Evolutionary conservation across 2,888 invertebrate genomes (phyloP).

Genomic region (Aethes cnicana): DNA sequence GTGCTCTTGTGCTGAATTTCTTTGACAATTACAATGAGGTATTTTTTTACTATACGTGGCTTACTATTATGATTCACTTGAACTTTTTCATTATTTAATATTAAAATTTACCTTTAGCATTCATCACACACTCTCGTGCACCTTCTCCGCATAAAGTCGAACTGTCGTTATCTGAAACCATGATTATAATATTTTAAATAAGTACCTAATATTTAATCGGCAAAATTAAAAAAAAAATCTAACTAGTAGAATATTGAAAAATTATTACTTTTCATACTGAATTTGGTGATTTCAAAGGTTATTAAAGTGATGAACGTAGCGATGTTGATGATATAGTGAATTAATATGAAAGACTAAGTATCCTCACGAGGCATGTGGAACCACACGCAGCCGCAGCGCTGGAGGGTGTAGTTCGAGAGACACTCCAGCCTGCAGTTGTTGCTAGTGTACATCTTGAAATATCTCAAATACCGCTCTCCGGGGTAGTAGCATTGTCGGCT

Average conservation of each 20-base stretch:
- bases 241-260: no score
- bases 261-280: no score
- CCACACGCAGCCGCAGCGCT: conserved; percentile 46
- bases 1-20: no score
- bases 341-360: not conserved
- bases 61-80: no score
- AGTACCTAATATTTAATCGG: no score
- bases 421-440: conserved; percentile 57
- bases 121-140: not conserved
- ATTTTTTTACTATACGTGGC: no score
- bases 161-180: conserved; percentile 15
- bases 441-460: conserved; percentile 51
- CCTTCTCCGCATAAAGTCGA: conserved; percentile 15
- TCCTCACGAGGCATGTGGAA: conserved; percentile 60
- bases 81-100: not conserved
- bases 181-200: no score
- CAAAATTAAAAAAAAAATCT: no score
- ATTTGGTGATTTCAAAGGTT: no score
- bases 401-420: conserved; percentile 45
- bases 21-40: no score
- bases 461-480: conserved; percentile 43
- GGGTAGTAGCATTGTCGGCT: conserved; percentile 57
- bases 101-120: conserved; percentile 17
- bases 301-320: no score
- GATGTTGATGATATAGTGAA: no score